Conservation (phyloP, 2,888 invertebrate genomes). For the Ectemnius cavifrons region DNA sequence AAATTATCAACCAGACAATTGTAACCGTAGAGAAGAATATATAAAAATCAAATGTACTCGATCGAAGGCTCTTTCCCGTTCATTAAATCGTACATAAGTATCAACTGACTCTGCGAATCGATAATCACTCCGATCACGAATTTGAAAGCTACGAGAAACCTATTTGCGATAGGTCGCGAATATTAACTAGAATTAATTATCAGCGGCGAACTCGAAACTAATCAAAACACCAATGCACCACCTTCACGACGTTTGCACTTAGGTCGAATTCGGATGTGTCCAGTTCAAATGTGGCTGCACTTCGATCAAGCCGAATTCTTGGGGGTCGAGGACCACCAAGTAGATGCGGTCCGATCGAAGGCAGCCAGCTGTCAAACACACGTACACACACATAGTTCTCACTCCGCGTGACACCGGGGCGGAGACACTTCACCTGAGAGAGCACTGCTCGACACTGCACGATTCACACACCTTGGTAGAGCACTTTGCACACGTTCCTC, state of each 20-base stretch:
- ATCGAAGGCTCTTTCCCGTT: too few relatives aligned
- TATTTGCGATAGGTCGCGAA: too few relatives aligned
- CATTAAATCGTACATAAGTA: too few relatives aligned
- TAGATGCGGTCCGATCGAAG: slow-evolving; percentile 57
- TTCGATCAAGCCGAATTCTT: slow-evolving; percentile 57
- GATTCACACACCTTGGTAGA: not conserved
- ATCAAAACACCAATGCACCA: slow-evolving; percentile 57
- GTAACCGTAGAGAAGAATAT: too few relatives aligned
- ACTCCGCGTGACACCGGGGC: slow-evolving; percentile 3
- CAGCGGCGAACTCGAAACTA: too few relatives aligned
- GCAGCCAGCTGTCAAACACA: slow-evolving; percentile 62
- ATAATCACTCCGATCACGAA: too few relatives aligned
- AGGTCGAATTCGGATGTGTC: slow-evolving; percentile 57
- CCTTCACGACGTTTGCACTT: slow-evolving; percentile 55
- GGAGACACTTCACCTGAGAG: not conserved
- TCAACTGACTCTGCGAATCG: too few relatives aligned
- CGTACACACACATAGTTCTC: slow-evolving; percentile 9
- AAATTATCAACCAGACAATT: too few relatives aligned
- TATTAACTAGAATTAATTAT: too few relatives aligned
- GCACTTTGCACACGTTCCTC: not conserved
- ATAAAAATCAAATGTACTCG: too few relatives aligned
- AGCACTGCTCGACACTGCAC: slow-evolving; percentile 10
- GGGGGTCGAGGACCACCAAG: slow-evolving; percentile 8
- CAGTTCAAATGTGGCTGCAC: slow-evolving; percentile 69
- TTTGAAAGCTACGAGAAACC: too few relatives aligned